Percentiles rank a stretch among this genome's conserved stretches.
These are phyloP conservation scores for Nyctereutes procyonoides DNA, from an alignment of 2,113 vertebrate species.

Conservation along the genomic window DNA sequence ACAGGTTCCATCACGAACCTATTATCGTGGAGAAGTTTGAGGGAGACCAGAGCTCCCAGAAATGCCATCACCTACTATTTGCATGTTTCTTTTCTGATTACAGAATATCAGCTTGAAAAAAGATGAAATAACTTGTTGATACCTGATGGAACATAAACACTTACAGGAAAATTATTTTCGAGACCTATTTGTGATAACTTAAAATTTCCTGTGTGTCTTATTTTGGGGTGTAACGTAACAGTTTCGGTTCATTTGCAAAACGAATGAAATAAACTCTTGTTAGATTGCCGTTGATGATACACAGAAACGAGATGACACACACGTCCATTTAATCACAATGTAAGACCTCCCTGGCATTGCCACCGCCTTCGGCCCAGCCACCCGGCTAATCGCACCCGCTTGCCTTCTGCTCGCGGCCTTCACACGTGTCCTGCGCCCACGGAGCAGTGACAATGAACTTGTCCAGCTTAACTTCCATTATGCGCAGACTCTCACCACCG, in stretches of 20 bases:
- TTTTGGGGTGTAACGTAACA: neutral
- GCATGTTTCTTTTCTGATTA: slow-evolving; percentile 10
- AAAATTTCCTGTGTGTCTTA: neutral
- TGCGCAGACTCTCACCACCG: neutral
- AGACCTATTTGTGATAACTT: neutral
- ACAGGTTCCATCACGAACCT: neutral
- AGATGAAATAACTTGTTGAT: slow-evolving; percentile 29
- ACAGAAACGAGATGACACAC: neutral
- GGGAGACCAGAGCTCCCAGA: neutral
- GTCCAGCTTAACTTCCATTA: neutral
- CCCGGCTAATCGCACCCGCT: neutral
- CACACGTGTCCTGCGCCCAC: neutral
- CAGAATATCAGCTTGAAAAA: slow-evolving; percentile 26
- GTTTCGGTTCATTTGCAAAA: slow-evolving; percentile 22
- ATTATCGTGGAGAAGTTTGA: neutral
- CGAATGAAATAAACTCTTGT: neutral
- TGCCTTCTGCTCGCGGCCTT: neutral
- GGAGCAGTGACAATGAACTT: neutral
- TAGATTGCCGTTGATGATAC: neutral
- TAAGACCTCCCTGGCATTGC: neutral
- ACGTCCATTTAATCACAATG: neutral
- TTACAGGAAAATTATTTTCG: slow-evolving; percentile 35
- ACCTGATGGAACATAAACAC: neutral
- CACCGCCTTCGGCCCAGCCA: neutral
- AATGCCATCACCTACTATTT: neutral